These are phyloP conservation scores for Homarus americanus DNA, from an alignment of 1,140 invertebrate species.

Conservation along the genomic window DNA sequence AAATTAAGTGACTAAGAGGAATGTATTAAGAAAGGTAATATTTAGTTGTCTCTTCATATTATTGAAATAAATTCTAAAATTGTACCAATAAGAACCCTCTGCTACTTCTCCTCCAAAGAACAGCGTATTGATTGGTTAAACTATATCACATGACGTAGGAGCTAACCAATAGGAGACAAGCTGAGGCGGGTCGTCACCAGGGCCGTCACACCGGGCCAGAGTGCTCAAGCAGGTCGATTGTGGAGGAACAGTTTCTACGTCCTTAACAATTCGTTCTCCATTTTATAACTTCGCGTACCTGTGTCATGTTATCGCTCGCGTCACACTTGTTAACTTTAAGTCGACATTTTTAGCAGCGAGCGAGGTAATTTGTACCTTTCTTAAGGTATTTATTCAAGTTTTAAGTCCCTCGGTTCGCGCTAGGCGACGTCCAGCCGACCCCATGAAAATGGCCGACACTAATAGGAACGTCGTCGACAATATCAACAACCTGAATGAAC, in stretches of 20 bases:
- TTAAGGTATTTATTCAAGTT: constrained; percentile 13
- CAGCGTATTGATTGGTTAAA: too few relatives aligned
- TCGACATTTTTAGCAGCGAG: constrained; percentile 45
- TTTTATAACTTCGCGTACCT: constrained; percentile 14
- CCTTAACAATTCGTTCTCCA: constrained; percentile 33
- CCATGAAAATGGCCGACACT: constrained; percentile 37
- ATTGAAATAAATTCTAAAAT: too few relatives aligned
- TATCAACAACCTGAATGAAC: constrained; percentile 69
- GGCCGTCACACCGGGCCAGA: background rate
- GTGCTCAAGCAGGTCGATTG: too few relatives aligned
- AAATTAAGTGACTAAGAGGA: too few relatives aligned
- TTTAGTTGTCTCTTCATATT: too few relatives aligned
- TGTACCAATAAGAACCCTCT: too few relatives aligned
- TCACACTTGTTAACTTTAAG: constrained; percentile 25
- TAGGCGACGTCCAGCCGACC: background rate
- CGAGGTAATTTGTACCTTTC: background rate
- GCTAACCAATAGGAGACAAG: background rate
- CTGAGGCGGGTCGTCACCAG: background rate
- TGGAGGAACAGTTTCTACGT: background rate
- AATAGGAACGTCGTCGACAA: constrained; percentile 55
- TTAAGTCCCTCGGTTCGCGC: background rate
- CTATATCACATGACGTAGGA: background rate
- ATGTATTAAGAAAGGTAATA: too few relatives aligned
- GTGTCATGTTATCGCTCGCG: constrained; percentile 47
- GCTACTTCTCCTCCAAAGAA: too few relatives aligned